Conservation (phyloP, 1,140 invertebrate species). For the Thaumetopoea pityocampa region DNA sequence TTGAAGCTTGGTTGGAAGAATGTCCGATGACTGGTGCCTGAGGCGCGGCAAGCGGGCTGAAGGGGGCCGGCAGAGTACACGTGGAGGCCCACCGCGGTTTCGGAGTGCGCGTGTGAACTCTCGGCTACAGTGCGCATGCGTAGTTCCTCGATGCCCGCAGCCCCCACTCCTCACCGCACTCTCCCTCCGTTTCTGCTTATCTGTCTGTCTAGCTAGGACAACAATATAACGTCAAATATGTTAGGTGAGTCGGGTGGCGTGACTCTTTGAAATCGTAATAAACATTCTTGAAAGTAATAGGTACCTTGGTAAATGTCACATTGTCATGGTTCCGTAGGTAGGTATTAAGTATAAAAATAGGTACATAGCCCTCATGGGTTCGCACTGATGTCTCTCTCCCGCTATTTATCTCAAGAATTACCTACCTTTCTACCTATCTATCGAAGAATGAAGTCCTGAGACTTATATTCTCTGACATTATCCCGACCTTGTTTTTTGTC, state of each 20-base stretch:
- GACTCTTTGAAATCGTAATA: neutral
- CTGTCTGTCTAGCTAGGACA: conserved; percentile 51
- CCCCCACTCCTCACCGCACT: conserved; percentile 28
- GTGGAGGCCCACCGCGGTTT: conserved; percentile 61
- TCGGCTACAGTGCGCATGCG: conserved; percentile 60
- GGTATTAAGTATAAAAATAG: too few relatives aligned
- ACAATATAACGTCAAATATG: conserved; percentile 40
- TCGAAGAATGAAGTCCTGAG: too few relatives aligned
- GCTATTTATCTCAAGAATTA: too few relatives aligned
- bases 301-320: too few relatives aligned
- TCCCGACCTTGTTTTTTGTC: too few relatives aligned
- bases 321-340: too few relatives aligned
- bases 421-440: too few relatives aligned
- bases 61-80: conserved; percentile 36
- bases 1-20: conserved; percentile 43
- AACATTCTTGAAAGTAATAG: too few relatives aligned
- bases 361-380: too few relatives aligned
- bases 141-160: conserved; percentile 31
- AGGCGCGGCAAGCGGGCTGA: conserved; percentile 27
- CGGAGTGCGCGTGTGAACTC: conserved; percentile 56
- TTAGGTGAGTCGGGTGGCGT: conserved; percentile 22
- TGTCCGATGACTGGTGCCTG: conserved; percentile 26
- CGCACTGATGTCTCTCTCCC: too few relatives aligned
- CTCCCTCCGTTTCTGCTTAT: conserved; percentile 39
- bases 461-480: too few relatives aligned